Evolutionary conservation across 2,797 vertebrate species (phyloP), one percentile per base, ranked within the genome.

Genomic region (Rhabdophis nuchalis): DNA sequence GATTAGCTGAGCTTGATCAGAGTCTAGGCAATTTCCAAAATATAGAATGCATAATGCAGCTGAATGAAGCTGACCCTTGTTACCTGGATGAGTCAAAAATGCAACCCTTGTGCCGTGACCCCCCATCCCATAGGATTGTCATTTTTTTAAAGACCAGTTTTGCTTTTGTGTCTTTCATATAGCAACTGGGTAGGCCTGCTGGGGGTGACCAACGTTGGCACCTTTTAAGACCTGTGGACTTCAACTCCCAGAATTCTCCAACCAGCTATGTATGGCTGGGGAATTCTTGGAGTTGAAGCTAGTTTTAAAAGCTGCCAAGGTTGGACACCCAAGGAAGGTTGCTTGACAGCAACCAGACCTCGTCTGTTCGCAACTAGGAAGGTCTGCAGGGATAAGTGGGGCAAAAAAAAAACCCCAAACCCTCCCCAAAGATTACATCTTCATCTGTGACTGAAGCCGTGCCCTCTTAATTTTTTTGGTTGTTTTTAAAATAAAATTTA

Each of bases 1-100:
- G n/a, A 88, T 96, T 95, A 94, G 93, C 89, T 54, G 86, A 88
- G 29, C 12, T 53, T 64, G 72, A 0, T 16, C 82, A 89, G 29
- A 2, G 5, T 92, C 20, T 58, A 20, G 25, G 29, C 29, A 29
- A 25, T 11, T 88, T 52, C 61, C 68, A 64, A 64, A 72, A 57
- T 14, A 16, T 52, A 58, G 61, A 87, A 32, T 36, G 16, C 46
- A 58, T 29, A 53, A 36, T 41, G 18, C 32, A 32, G 50, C 1
- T 56, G 54, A 82, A 23, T 46, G 72, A 36, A 46, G 10, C 85
- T 68, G 25, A 4, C 7, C 7, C 36, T 3, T 20, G 5, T 50
- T 32, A 16, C 20, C 29, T 36, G 2, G 10, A 57, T 50, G 5
- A 58, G 9, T 32, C 13, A 23, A 85, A 90, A 54, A 27, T 53